A percentile compares a stretch with the other conserved stretches of the same genome.
Evolutionary conservation across 2,113 vertebrate species (phyloP).

Genomic region (Empidonax alnorum): DNA sequence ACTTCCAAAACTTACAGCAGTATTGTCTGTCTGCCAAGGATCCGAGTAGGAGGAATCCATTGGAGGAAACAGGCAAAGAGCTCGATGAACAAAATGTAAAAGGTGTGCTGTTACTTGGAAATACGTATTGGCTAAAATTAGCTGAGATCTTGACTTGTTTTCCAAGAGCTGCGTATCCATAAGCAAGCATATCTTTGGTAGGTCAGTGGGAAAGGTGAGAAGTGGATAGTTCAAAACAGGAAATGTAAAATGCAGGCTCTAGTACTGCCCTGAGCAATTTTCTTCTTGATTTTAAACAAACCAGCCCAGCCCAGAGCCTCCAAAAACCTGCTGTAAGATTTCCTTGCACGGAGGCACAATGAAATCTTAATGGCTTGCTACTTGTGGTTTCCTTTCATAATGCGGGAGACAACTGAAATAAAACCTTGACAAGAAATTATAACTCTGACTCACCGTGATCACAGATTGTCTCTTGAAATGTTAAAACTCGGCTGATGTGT

Average conservation of each 20-base stretch:
- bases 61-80: neutral
- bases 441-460: neutral
- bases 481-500: slow-evolving; percentile 25
- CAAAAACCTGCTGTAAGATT: neutral
- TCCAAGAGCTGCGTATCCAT: neutral
- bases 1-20: neutral
- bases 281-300: neutral
- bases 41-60: neutral
- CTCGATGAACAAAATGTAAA: neutral
- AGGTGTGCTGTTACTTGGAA: neutral
- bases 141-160: neutral
- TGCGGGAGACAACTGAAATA: slow-evolving; percentile 7
- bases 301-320: neutral
- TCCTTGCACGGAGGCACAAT: neutral
- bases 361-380: neutral
- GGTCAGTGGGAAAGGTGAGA: neutral
- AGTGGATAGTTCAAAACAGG: neutral
- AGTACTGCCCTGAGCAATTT: neutral
- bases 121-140: neutral
- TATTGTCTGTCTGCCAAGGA: neutral
- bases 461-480: slow-evolving; percentile 26
- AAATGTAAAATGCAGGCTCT: neutral
- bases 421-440: slow-evolving; percentile 29
- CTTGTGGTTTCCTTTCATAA: neutral
- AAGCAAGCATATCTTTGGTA: neutral